A percentile compares a stretch with the other conserved stretches of the same genome.
Evolutionary conservation across 2,113 vertebrate species (phyloP).

Genomic region (Centropristis striata): DNA sequence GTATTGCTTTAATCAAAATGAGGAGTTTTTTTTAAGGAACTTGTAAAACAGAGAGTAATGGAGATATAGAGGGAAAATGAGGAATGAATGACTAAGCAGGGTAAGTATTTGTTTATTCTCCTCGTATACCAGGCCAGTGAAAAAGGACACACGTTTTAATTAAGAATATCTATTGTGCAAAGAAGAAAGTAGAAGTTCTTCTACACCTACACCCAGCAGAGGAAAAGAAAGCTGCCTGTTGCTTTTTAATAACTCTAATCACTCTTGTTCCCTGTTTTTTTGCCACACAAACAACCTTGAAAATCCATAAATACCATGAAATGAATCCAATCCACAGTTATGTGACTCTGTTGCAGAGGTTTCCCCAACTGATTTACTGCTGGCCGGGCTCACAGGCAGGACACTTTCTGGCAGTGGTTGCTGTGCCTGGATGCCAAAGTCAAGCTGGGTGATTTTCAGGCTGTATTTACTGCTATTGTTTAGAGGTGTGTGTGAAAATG

Average conservation of each 20-base stretch:
- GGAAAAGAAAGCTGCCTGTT: neutral
- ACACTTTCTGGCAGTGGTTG: slow-evolving; percentile 27
- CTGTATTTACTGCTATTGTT: slow-evolving; percentile 50
- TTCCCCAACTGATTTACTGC: slow-evolving; percentile 45
- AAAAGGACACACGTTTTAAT: neutral
- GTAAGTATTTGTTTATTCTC: neutral
- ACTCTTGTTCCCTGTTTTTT: neutral
- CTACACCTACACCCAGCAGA: neutral
- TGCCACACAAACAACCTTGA: neutral
- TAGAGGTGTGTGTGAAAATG: slow-evolving; percentile 30
- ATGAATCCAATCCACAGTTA: slow-evolving; percentile 23
- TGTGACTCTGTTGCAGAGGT: slow-evolving; percentile 7
- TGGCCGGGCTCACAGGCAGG: slow-evolving; percentile 19
- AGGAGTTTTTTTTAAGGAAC: slow-evolving; percentile 12
- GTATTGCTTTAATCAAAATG: slow-evolving; percentile 30
- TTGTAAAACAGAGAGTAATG: neutral
- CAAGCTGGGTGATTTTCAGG: slow-evolving; percentile 34
- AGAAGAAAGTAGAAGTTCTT: neutral
- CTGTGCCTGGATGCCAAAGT: slow-evolving; percentile 33
- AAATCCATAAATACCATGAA: slow-evolving; percentile 40
- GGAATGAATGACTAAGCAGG: neutral
- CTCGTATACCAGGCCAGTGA: neutral
- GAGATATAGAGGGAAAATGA: neutral
- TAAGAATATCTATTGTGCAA: neutral
- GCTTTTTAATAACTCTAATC: slow-evolving; percentile 7